Conservation (phyloP, 1,140 invertebrate genomes). For the Trichonephila clavata region DNA sequence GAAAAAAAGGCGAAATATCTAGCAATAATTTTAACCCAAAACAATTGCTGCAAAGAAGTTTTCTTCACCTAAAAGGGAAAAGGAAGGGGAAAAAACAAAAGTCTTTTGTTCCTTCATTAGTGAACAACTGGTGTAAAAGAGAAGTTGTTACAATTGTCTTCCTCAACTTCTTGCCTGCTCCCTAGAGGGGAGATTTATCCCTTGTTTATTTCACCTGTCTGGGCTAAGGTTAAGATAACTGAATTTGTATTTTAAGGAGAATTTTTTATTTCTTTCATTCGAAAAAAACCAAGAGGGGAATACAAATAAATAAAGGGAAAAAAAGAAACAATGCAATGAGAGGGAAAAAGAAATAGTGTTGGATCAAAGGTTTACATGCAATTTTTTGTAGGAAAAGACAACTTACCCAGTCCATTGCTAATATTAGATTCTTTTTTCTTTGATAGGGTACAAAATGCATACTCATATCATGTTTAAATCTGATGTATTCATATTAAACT, state of each 20-base stretch:
- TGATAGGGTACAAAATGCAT: no score
- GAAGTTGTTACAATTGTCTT: conserved; percentile 65
- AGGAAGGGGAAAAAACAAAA: neutral
- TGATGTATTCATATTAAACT: no score
- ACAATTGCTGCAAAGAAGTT: conserved; percentile 30
- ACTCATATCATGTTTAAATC: no score
- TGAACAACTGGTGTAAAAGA: conserved; percentile 65
- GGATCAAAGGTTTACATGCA: neutral
- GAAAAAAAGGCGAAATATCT: conserved; percentile 4
- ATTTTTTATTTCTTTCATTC: neutral
- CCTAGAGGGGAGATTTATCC: conserved; percentile 46
- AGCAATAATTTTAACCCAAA: conserved; percentile 50
- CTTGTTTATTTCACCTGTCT: conserved; percentile 59
- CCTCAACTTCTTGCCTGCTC: conserved; percentile 45
- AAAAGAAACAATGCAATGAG: no score
- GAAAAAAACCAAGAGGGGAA: neutral
- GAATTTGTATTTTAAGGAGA: conserved; percentile 62
- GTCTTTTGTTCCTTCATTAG: conserved; percentile 61
- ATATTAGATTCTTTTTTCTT: neutral
- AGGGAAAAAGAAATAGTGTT: neutral
- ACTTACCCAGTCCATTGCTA: neutral
- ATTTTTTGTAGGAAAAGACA: neutral
- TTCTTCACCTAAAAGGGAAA: conserved; percentile 28
- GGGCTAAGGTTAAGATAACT: conserved; percentile 55
- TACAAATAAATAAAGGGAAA: neutral